These are phyloP conservation scores for Stomatorhinus walkeri DNA, from an alignment of 2,797 vertebrate species.

Conservation along the genomic window DNA sequence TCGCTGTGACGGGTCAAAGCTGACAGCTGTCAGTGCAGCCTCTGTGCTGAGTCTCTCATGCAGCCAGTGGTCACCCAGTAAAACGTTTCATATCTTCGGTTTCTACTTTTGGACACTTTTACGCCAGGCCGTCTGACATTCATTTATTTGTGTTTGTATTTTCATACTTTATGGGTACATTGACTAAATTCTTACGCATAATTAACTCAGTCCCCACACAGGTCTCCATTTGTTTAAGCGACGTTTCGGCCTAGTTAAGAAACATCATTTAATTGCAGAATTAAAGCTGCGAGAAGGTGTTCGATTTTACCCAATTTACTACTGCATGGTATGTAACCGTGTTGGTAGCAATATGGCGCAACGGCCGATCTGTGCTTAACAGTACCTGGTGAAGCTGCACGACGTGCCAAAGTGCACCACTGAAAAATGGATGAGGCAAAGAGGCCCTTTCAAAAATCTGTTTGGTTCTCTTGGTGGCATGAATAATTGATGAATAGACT, in stretches of 20 bases:
- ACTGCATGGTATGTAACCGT: neutral
- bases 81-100: neutral
- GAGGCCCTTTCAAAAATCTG: conserved; percentile 41
- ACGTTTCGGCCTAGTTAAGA: neutral
- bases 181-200: neutral
- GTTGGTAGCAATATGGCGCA: neutral
- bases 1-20: conserved; percentile 36
- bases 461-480: conserved; percentile 34
- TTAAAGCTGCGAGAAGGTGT: neutral
- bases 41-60: conserved; percentile 21
- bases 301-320: neutral
- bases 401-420: neutral
- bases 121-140: neutral
- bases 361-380: neutral
- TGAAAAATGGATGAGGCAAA: conserved; percentile 41
- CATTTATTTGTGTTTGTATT: neutral
- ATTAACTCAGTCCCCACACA: neutral
- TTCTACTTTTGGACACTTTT: neutral
- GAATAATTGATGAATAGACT: conserved; percentile 35
- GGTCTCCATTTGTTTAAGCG: neutral
- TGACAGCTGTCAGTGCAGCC: conserved; percentile 33
- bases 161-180: neutral
- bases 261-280: neutral
- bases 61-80: neutral
- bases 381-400: neutral